phyloP scores from a whole-genome alignment of 2,888 invertebrate genomes.

The Lapara coniferarum region DNA sequence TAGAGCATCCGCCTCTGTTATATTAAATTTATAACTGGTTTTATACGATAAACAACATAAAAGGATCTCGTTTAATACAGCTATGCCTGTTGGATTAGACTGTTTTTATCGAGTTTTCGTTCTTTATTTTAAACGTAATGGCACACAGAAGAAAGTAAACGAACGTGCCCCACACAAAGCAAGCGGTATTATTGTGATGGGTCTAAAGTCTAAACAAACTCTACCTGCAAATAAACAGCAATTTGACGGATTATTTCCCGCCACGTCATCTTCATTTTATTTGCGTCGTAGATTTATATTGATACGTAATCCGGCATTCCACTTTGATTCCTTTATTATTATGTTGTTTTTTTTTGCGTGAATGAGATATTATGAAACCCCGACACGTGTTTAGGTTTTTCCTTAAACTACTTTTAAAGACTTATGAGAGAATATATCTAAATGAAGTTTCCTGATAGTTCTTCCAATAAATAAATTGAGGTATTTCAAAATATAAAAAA shows the following conservation, averaged over 20 bases:
- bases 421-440: too few species aligned
- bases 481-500: too few species aligned
- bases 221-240: constrained; percentile 50
- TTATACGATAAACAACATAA: not conserved
- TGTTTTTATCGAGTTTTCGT: not conserved
- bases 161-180: constrained; percentile 53
- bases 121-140: not conserved
- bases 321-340: not conserved
- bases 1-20: not conserved
- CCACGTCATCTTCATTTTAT: constrained; percentile 21
- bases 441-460: too few species aligned
- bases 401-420: too few species aligned
- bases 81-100: not conserved
- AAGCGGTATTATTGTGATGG: constrained; percentile 54
- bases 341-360: not conserved
- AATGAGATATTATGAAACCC: too few species aligned
- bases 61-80: not conserved
- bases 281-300: constrained; percentile 11
- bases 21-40: not conserved
- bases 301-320: not conserved
- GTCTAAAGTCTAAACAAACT: constrained; percentile 51
- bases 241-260: constrained; percentile 38
- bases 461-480: too few species aligned
- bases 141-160: constrained; percentile 46
- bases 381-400: too few species aligned